Conservation (phyloP, 2,888 invertebrate genomes). For the Endotricha flammealis region DNA sequence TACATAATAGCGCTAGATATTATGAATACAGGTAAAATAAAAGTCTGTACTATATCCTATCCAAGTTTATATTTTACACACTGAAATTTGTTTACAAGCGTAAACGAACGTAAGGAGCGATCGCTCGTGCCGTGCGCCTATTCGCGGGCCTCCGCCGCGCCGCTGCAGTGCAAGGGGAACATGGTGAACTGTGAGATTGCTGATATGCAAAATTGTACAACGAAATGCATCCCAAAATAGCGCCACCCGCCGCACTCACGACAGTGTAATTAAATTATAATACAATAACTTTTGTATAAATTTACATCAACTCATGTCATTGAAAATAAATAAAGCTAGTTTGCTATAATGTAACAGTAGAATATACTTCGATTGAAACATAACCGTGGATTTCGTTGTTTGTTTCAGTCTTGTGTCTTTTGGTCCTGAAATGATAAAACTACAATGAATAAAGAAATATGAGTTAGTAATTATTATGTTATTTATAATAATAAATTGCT, state of each 20-base stretch:
- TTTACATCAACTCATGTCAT: slow-evolving; percentile 32
- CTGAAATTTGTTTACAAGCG: slow-evolving; percentile 6
- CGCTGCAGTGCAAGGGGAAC: no score
- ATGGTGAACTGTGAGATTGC: no score
- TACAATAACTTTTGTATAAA: slow-evolving; percentile 27
- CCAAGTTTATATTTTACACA: slow-evolving; percentile 3
- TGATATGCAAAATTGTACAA: slow-evolving; percentile 6
- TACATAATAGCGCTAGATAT: slow-evolving; percentile 39
- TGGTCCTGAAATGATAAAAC: slow-evolving; percentile 46
- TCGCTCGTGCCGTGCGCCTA: no score
- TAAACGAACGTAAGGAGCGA: not conserved
- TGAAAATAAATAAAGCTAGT: slow-evolving; percentile 45
- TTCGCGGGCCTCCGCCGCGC: no score
- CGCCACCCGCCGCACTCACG: no score
- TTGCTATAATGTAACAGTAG: slow-evolving; percentile 30
- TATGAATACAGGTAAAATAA: slow-evolving; percentile 14
- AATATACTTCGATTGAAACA: slow-evolving; percentile 32
- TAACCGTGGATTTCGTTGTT: slow-evolving; percentile 56
- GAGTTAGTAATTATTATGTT: no score
- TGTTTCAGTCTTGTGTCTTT: slow-evolving; percentile 64
- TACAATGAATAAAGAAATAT: slow-evolving; percentile 8
- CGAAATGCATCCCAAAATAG: no score
- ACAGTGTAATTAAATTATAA: slow-evolving; percentile 26
- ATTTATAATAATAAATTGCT: no score
- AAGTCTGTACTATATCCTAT: slow-evolving; percentile 1